Evolutionary conservation across 1,140 invertebrate genomes (phyloP), one percentile per base, ranked within the genome.

Genomic region (Zaprionus lachaisei): DNA sequence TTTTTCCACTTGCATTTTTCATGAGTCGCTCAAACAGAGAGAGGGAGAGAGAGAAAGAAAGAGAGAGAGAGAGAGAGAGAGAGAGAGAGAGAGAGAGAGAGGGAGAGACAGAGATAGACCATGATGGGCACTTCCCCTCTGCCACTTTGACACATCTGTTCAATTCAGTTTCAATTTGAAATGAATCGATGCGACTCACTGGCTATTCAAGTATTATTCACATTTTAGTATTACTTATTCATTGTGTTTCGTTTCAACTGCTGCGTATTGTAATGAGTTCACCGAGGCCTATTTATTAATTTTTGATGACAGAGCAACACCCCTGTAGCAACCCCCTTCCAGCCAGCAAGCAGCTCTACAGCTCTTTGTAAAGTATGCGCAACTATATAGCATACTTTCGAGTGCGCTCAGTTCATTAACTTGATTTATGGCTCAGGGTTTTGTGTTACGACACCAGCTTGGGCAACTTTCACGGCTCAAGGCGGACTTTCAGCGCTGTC

Each of bases 1-100:
- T 87, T 89, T 87, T 66, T 73, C 11, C 31, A 68, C 66, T 89
- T 89, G 84, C 81, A 87, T 89, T 84, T 84, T 87, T 84, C 79
- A 87, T 87, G 84, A 87, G 75, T 31, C 67, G 34, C 26, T 58
- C 22, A 83, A 83, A 79, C 69, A 77, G 57, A 28, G 26, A 28
- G 41, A 28, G 26, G 7, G 51, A 78, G 65, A 76, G 57, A 64
- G 66, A 26, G 28, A 72, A 69, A 64, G 61, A 28, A 6, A 28
- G 26, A 28, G 51, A 78, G 65, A 76, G 54, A 67, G 69, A 28
- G 26, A 28, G 51, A 78, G 65, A 76, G 57, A 64, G 66, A 26
- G 28, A 67, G 74, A 64, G 61, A 28, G 26, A 28, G 26, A 28
- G 51, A 78, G 65, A 72, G 57, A 67, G 69, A 26, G 20, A 72